Percentiles rank a stretch among this genome's conserved stretches.
Evolutionary conservation across 1,140 invertebrate species (phyloP).

Genomic region (Elysia chlorotica): DNA sequence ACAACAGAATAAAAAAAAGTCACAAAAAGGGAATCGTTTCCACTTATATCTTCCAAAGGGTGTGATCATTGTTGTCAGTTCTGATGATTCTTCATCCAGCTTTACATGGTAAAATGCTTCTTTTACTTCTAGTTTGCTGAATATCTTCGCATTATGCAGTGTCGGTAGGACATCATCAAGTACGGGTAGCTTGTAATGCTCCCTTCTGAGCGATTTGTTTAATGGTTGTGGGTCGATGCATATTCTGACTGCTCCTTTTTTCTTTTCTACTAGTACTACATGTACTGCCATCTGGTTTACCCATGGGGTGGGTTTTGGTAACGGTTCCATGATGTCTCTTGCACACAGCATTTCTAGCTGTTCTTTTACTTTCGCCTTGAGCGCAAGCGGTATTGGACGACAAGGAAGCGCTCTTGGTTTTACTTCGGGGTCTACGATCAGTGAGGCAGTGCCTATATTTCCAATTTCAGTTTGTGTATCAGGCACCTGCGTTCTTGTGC

Average conservation of each 20-base stretch:
- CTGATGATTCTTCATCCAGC: slow-evolving; percentile 35
- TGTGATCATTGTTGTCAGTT: slow-evolving; percentile 29
- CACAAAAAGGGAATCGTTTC: slow-evolving; percentile 35
- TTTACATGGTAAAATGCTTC: slow-evolving; percentile 42
- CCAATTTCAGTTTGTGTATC: not conserved
- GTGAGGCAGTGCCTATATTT: not conserved
- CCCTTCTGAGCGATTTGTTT: slow-evolving; percentile 25
- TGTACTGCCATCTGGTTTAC: slow-evolving; percentile 27
- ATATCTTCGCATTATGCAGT: slow-evolving; percentile 30
- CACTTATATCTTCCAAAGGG: slow-evolving; percentile 29
- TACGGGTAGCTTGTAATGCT: slow-evolving; percentile 28
- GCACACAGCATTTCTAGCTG: not conserved
- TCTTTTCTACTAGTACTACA: slow-evolving; percentile 24
- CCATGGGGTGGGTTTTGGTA: slow-evolving; percentile 29
- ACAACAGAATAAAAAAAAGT: slow-evolving; percentile 28
- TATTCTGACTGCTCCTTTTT: slow-evolving; percentile 28
- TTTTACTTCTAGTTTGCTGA: slow-evolving; percentile 35
- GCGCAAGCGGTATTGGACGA: not conserved
- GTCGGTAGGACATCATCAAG: slow-evolving; percentile 38
- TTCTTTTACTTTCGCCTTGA: not conserved
- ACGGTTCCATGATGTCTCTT: not conserved
- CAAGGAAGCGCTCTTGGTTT: not conserved
- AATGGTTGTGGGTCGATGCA: slow-evolving; percentile 35
- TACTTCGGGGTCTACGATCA: not conserved
- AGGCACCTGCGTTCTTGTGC: no score